phyloP scores from a whole-genome alignment of 2,888 invertebrate genomes.

The Rhagonycha fulva region DNA sequence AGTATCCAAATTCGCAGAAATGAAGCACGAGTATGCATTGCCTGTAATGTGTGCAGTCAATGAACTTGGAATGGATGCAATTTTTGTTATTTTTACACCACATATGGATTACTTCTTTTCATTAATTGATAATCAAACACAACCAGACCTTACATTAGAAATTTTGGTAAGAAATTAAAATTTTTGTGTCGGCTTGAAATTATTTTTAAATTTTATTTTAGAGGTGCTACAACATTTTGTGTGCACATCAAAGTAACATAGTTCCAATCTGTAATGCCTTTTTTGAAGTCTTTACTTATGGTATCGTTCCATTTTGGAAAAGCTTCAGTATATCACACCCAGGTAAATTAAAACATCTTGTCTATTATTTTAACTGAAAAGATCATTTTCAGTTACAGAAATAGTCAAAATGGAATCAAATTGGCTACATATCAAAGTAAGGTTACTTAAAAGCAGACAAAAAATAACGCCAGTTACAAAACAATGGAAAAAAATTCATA shows the following conservation, averaged over 20 bases:
- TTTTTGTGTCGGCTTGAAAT: not conserved
- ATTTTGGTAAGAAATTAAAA: conserved; percentile 39
- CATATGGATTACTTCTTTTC: conserved; percentile 42
- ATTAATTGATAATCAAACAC: conserved; percentile 23
- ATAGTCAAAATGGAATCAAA: conserved; percentile 28
- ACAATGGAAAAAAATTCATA: conserved; percentile 9
- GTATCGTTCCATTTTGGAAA: conserved; percentile 39
- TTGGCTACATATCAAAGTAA: conserved; percentile 30
- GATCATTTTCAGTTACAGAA: conserved; percentile 7
- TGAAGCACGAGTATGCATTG: conserved; percentile 38
- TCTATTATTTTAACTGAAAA: too few species aligned
- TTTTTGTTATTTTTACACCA: conserved; percentile 43
- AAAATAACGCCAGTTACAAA: not conserved
- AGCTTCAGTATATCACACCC: not conserved
- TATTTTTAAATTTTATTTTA: conserved; percentile 30
- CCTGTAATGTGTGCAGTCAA: conserved; percentile 45
- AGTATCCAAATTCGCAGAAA: conserved; percentile 38
- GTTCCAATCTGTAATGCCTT: conserved; percentile 37
- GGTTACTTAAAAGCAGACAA: conserved; percentile 24
- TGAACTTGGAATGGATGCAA: conserved; percentile 46
- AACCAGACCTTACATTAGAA: conserved; percentile 38
- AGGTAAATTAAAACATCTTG: not conserved
- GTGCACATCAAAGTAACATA: conserved; percentile 35
- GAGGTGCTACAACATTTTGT: conserved; percentile 44
- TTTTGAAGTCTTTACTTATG: conserved; percentile 38